Percentiles rank a stretch among this genome's conserved stretches.
These are phyloP conservation scores for Botrylloides violaceus DNA, from an alignment of 23 tunicate species.

Conservation along the genomic window DNA sequence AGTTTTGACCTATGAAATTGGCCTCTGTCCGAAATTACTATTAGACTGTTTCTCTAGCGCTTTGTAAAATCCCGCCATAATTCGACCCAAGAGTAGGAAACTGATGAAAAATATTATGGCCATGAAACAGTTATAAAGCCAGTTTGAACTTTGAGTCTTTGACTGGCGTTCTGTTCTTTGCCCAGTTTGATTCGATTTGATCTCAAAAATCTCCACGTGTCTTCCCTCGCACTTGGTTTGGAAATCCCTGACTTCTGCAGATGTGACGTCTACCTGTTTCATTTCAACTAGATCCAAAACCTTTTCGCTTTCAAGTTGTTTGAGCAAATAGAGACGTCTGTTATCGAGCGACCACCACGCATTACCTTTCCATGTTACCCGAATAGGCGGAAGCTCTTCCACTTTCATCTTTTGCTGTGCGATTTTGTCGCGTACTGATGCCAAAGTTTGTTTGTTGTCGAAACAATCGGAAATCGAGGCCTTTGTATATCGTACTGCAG, in stretches of 20 bases:
- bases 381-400: background rate
- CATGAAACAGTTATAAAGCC: background rate
- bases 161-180: background rate
- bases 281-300: background rate
- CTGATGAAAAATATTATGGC: background rate
- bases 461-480: background rate
- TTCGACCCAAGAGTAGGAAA: background rate
- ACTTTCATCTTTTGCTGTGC: background rate
- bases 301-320: background rate
- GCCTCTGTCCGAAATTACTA: too few relatives aligned
- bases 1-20: too few relatives aligned
- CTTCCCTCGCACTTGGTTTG: background rate
- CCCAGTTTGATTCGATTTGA: background rate
- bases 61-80: background rate
- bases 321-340: slow-evolving; percentile 8
- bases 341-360: slow-evolving; percentile 6
- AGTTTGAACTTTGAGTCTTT: background rate
- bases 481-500: slow-evolving; percentile 9
- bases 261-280: background rate
- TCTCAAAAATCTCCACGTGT: background rate
- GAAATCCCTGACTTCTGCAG: background rate
- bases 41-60: too few relatives aligned
- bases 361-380: background rate
- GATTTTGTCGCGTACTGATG: background rate
- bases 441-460: background rate